Evolutionary conservation across 1,140 invertebrate species (phyloP), one percentile per base, ranked within the genome.

Genomic region (Zaprionus taronus): DNA sequence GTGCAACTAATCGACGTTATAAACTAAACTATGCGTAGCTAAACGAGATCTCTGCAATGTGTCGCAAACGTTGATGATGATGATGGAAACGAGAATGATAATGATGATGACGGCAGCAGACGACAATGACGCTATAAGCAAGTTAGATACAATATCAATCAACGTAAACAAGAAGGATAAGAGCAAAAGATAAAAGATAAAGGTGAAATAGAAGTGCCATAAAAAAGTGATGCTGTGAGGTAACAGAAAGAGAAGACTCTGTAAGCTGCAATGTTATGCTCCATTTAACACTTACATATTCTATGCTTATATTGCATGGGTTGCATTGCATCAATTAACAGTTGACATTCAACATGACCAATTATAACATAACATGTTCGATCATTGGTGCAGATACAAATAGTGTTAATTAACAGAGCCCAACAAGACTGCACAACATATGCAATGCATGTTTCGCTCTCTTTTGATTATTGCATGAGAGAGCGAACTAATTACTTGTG

Each of bases 1-100:
- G 84, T 90, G 84, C 85, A 89, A 89, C 84, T 89, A 89, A 90
- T 90, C 79, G 81, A 84, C 81, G 75, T 89, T 78, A 81, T 89
- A 89, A 85, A 90, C 85, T 89, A 89, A 90, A 85, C 85, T 90
- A 79, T 83, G 81, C 84, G 81, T 79, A 62, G 81, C 83, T 83
- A 83, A 87, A 87, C 84, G 84, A 87, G 77, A 73, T 77, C 80
- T 80, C n/a, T 55, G 72, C 69, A 80, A 87, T 79, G 78, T 83
- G 71, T 81, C 78, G 85, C 85, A 83, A 89, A 81, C 57, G 51
- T 83, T 87, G 68, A 87, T 77, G 83, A 79, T 41, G 28, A 87
- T 89, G 63, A 87, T 80, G 73, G 71, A 74, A 70, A 82, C 69
- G 70, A 64, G 63, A 64, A 31, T 64, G 67, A 20, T 58, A 60